Evolutionary conservation across 2,113 vertebrate genomes (phyloP).

Genomic region (Scortum barcoo): DNA sequence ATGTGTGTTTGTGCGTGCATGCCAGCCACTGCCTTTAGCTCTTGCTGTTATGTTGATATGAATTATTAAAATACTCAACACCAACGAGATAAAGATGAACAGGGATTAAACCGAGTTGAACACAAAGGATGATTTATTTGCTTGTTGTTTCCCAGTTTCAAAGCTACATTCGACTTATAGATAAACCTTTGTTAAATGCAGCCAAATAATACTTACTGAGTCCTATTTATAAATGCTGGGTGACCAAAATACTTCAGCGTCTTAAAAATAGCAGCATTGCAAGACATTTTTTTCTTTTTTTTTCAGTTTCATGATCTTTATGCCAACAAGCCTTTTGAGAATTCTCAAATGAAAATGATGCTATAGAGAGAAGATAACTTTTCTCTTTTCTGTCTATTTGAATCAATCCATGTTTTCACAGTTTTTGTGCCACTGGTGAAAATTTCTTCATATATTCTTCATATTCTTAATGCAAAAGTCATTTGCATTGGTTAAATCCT

Average conservation of each 20-base stretch:
- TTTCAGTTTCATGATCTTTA: not conserved
- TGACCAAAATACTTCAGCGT: slow-evolving; percentile 45
- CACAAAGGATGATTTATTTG: slow-evolving; percentile 29
- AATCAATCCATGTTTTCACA: slow-evolving; percentile 4
- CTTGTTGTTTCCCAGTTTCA: slow-evolving; percentile 37
- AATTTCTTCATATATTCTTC: not conserved
- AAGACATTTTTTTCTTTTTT: not conserved
- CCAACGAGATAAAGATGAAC: slow-evolving; percentile 21
- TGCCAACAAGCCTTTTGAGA: not conserved
- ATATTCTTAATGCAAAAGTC: not conserved
- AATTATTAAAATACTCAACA: slow-evolving; percentile 63
- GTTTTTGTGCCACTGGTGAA: not conserved
- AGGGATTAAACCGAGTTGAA: slow-evolving; percentile 21
- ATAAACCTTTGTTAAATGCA: slow-evolving; percentile 33
- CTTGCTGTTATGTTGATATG: slow-evolving; percentile 51
- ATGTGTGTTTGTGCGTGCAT: slow-evolving; percentile 2
- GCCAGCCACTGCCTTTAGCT: slow-evolving; percentile 39
- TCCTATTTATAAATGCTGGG: slow-evolving; percentile 43
- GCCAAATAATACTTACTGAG: slow-evolving; percentile 22
- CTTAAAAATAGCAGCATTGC: slow-evolving; percentile 50
- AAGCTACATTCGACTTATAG: not conserved
- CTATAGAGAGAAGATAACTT: not conserved
- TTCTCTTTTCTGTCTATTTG: not conserved
- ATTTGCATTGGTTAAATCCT: not conserved
- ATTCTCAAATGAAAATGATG: not conserved